Evolutionary conservation across 64 coral and sea anemone species (phyloP), one percentile per base, ranked within the genome.

Genomic region (Pachyseris speciosa): DNA sequence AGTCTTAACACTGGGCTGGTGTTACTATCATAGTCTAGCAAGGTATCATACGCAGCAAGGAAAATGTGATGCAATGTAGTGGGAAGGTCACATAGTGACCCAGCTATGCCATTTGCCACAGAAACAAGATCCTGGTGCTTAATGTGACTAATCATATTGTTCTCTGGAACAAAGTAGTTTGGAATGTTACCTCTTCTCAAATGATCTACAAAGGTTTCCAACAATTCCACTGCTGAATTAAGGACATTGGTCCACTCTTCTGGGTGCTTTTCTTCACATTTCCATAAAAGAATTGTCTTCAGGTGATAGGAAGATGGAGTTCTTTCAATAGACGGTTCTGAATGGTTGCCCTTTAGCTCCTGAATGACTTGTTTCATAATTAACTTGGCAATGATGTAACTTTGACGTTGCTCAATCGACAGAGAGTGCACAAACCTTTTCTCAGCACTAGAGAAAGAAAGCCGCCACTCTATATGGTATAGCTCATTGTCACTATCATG

Each of bases 311-410:
- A 87, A 72, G 66, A 72, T 53, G 66, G 84, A 57, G 84, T 12
- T 55, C 73, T 87, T 5, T 87, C 47, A 16, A 73, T 30, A 59
- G 75, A n/a, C 25, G 30, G 30, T 2, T n/a, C 17, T 34, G 33
- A 26, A n/a, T 0, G 6, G 17, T 32, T 87, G 44, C 73, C 66
- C 67, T 87, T 72, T 13, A 87, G 72, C 55, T 87, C 30, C 31
- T 73, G 43, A 57, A 87, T 72, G 16, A 87, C 84, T 37, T 87
- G 67, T 55, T 87, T 87, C 84, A 87, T 87, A n/a, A 87, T 39
- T 16, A 87, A 87, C 84, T 87, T 87, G 34, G 84, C 84, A 7
- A 87, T 9, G n/a, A 87, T 52, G 32, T 72, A 87, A 37, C 84
- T 73, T 8, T 87, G 84, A 24, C 48, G 67, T 57, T 87, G 84